Base-by-base conservation (phyloP, 2,888 invertebrate species). In the Eupithecia vulgata region DNA sequence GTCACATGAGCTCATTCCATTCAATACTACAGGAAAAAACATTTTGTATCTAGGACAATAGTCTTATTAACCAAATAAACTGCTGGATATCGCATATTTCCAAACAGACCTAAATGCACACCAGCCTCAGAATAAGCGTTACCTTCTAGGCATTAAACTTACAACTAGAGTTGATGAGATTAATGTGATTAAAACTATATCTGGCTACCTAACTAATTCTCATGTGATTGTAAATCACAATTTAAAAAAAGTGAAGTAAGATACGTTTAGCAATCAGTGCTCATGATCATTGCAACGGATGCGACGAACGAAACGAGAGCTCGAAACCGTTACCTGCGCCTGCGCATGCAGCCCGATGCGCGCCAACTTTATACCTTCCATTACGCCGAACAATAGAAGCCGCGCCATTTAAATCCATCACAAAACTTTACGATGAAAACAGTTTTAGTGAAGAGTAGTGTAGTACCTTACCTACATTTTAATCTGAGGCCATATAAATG, bases 51-150 rank as follows among this genome's bases (percentile, higher is more conserved):
- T 75, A 76, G 78, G 74, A 88, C 85, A 88, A 86, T 87, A 85
- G 80, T 85, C 80, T 84, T 84, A 86, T 84, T 85, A 84, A 84
- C 82, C 81, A 83, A 87, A 85, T 85, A 85, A 76, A 83, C 74
- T 81, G 77, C 79, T 82, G 76, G 78, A 79, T 81, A 80, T 82
- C 81, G 79, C 79, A 83, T 85, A 86, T 85, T 87, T 86, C 87
- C 82, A 81, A 88, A 88, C 89, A 87, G 82, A 86, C 86, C 84
- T 93, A 93, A 93, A 93, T 93, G 93, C 93, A 88, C 88, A 93
- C 21, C 25, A 57, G 93, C 93, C 93, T 93, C 93, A 88, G 85
- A 85, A 85, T 85, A 89, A 90, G 88, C 90, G 85, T 85, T 83
- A 81, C 80, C 61, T 82, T 81, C 78, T 80, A 40, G 40, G 37